Conservation (phyloP, 2,113 vertebrate species). For the Otus sunia region DNA sequence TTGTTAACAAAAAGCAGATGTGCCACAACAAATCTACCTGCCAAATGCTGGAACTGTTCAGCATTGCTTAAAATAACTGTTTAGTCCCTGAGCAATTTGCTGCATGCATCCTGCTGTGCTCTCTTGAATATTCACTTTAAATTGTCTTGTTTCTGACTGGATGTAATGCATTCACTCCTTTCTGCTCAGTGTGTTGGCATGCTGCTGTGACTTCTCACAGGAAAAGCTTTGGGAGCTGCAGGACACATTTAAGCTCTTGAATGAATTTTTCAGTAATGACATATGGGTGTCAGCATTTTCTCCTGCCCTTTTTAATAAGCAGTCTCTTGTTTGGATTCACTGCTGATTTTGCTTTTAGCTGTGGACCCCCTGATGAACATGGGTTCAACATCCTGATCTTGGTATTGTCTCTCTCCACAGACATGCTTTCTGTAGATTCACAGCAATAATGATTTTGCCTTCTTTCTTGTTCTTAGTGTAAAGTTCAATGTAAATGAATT, state of each 20-base stretch:
- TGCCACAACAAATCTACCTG: background rate
- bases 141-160: background rate
- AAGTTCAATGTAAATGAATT: background rate
- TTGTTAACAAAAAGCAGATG: slow-evolving; percentile 3
- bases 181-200: background rate
- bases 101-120: fast-evolving
- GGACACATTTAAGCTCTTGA: slow-evolving; percentile 20
- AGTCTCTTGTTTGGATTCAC: background rate
- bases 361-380: background rate
- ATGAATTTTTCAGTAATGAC: slow-evolving; percentile 17
- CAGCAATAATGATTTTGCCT: background rate
- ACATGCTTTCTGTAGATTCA: background rate
- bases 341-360: slow-evolving; percentile 51
- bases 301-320: slow-evolving; percentile 36
- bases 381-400: background rate
- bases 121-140: slow-evolving; percentile 21
- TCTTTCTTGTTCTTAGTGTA: background rate
- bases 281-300: background rate
- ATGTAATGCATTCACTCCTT: background rate
- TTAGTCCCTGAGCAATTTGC: background rate
- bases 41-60: background rate
- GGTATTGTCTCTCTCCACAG: background rate
- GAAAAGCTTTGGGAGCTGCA: slow-evolving; percentile 22
- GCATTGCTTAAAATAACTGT: background rate
- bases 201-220: slow-evolving; percentile 13